Evolutionary conservation across 1,140 invertebrate genomes (phyloP).

Genomic region (Tetragnatha versicolor): DNA sequence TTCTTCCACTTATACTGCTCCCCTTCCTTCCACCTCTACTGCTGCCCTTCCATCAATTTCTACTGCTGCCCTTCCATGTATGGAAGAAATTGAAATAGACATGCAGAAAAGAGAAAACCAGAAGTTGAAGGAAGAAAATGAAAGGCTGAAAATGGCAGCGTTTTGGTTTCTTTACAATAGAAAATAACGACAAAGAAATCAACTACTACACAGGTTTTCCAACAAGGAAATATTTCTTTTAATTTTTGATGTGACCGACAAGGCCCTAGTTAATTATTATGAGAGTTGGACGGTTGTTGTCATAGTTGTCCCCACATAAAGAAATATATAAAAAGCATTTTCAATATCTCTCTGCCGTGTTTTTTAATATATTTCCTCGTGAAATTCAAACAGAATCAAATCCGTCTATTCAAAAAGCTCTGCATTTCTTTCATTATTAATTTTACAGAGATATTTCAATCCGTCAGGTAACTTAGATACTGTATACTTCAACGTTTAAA

Average conservation of each 20-base stretch:
- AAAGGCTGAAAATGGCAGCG: neutral
- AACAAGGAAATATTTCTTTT: neutral
- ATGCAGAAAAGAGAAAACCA: neutral
- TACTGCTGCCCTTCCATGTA: neutral
- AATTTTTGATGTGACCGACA: neutral
- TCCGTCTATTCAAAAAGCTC: too few species aligned
- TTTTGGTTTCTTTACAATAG: neutral
- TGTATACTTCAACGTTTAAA: too few species aligned
- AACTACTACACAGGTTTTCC: neutral
- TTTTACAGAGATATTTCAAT: too few species aligned
- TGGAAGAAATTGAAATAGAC: neutral
- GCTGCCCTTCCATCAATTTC: too few species aligned
- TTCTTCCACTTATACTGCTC: neutral
- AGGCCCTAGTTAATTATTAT: neutral
- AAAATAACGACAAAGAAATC: neutral
- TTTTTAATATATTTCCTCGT: too few species aligned
- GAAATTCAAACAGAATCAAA: too few species aligned
- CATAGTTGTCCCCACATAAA: too few species aligned
- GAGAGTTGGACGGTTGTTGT: neutral
- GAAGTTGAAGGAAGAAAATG: neutral
- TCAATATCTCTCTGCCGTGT: too few species aligned
- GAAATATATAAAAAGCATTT: too few species aligned
- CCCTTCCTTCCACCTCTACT: neutral
- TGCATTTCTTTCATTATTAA: too few species aligned
- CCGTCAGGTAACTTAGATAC: too few species aligned